phyloP scores from a whole-genome alignment of 2,888 invertebrate species.

The Ctena decussata region DNA sequence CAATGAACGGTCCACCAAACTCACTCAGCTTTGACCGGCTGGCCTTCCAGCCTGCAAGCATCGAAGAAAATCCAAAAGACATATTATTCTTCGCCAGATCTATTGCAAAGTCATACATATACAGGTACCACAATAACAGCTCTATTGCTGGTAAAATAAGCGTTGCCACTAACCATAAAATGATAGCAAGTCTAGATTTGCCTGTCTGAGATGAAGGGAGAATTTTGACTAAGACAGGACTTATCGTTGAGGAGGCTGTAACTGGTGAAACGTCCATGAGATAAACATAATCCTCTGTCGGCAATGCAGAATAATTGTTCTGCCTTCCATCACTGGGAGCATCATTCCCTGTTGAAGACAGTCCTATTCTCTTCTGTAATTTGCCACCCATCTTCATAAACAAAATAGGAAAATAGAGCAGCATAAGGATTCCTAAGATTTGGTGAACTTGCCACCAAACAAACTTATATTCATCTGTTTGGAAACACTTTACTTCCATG shows the following conservation, averaged over 20 bases:
- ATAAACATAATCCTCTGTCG: not conserved
- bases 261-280: not conserved
- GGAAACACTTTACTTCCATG: not conserved
- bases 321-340: not conserved
- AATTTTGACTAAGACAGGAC: not conserved
- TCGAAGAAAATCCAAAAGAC: not conserved
- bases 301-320: not conserved
- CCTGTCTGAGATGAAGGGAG: not conserved
- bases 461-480: not conserved
- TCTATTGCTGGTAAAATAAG: not conserved
- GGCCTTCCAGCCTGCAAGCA: not conserved
- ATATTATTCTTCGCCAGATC: not conserved
- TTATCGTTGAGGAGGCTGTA: not conserved
- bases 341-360: not conserved
- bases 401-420: not conserved
- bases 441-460: not conserved
- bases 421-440: not conserved
- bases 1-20: not conserved
- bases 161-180: not conserved
- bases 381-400: not conserved
- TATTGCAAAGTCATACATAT: not conserved
- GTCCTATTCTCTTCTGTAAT: not conserved
- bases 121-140: not conserved
- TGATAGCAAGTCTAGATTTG: not conserved
- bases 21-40: not conserved